Evolutionary conservation across 2,797 vertebrate species (phyloP), one percentile per base, ranked within the genome.

Genomic region (Ptychobarbus kaznakovi): DNA sequence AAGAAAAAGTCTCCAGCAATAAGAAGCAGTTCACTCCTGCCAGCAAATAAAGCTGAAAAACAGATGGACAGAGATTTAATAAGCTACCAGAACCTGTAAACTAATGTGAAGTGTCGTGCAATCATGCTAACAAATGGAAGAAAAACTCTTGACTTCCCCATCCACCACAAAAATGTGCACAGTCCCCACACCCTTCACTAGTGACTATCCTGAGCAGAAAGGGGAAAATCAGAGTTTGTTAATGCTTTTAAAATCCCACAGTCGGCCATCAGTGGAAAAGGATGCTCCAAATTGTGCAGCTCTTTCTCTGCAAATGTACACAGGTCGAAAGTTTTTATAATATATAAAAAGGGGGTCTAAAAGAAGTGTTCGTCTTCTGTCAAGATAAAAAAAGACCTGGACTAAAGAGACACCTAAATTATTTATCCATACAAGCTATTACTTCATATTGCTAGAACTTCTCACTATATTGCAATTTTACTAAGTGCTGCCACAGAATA

Each of bases 21-120:
- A 69, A 49, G 66, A 68, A 44, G 61, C 35, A 58, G 12, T 38
- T 66, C 56, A 44, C 32, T 76, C 38, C 80, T 68, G 58, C 49
- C 35, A 68, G 28, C 9, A 44, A 80, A 88, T 70, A 38, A 81
- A 84, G 32, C 40, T 68, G 11, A 80, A 42, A 49, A 72, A 72
- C 82, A 80, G 82, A 84, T 6, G 20, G 44, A 79, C 61, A 61
- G 68, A 82, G 73, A 86, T 88, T 88, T 9, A 79, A 51, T 87
- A 82, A 80, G 46, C 6, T 38, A 25, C 10, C 6, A 74, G 46
- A 78, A 70, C 28, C 22, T 2, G 12, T 65, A 22, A 72, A 38
- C 80, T 61, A 75, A 70, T 63, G 42, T 69, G 68, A 72, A 72
- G 35, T 1, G 11, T 84, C 28, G 28, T 6, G 61, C 44, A 86